Base-by-base conservation (phyloP, 2,797 vertebrate genomes). In the Parauchenoglanis ngamensis region DNA sequence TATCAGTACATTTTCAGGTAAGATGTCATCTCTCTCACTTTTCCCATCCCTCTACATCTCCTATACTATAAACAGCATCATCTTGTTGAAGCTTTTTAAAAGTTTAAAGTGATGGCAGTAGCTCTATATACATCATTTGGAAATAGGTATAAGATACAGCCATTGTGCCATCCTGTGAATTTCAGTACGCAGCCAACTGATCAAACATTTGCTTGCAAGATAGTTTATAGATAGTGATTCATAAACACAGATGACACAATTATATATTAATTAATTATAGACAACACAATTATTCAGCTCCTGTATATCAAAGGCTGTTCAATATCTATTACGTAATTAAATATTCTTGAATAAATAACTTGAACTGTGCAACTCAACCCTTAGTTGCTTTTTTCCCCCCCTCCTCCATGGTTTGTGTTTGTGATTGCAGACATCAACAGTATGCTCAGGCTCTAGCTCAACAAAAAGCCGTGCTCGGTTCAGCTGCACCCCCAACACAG, bases 1-100 rank as follows among this genome's bases (percentile, higher is more conserved):
- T 99, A 99, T 94, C 98, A 99, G 90, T 98, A 99, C 94, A 94
- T 99, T 92, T 96, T 99, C 93, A 97, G 98, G 98, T 99, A 96
- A 89, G 91, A 40, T 11, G 6, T 0, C 49, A 44, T 76, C n/a
- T 31, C 28, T 12, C 3, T 35, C 8, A 3, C 8, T n/a, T 75
- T 85, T 21, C 7, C 25, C 13, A 3, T 0, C 59, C 13, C 49
- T 28, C 59, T 61, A 11, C 79, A 80, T 44, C 1, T 35, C 54
- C 4, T 31, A 4, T 40, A 59, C 17, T 25, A 19, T 23, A 40
- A 23, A 31, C n/a, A n/a, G 44, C 12, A 28, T 13, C 46, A 7
- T 7, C 4, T 21, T 40, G 67, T 54, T 54, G 7, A 28, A 28
- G 40, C 40, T 73, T 46, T 75, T 75, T 75, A 12, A 25, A 49